phyloP scores from a whole-genome alignment of 2,113 vertebrate species.

The Sardina pilchardus region DNA sequence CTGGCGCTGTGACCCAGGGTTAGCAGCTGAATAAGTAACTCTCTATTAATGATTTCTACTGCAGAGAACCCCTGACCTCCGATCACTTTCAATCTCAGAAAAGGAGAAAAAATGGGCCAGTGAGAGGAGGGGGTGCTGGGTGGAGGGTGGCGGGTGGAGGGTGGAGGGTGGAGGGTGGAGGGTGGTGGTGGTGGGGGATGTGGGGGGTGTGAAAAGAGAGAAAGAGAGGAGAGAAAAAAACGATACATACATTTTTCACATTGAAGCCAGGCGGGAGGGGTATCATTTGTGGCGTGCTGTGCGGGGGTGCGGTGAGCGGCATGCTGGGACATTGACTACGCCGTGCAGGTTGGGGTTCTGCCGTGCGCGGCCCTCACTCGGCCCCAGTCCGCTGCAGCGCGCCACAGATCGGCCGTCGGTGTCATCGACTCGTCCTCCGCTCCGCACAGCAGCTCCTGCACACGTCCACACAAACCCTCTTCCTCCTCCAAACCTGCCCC shows the following conservation, averaged over 20 bases:
- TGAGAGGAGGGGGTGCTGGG: slow-evolving; percentile 17
- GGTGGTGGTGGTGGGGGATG: neutral
- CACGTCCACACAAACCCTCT: neutral
- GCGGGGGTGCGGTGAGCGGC: slow-evolving; percentile 60
- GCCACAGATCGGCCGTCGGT: slow-evolving; percentile 51
- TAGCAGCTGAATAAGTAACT: slow-evolving; percentile 77
- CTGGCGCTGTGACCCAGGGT: slow-evolving; percentile 63
- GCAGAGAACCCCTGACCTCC: slow-evolving; percentile 75
- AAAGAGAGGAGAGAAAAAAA: slow-evolving; percentile 57
- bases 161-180: slow-evolving; percentile 29
- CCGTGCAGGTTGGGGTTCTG: slow-evolving; percentile 83
- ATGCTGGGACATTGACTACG: slow-evolving; percentile 76
- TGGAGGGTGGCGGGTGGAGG: neutral
- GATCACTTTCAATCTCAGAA: slow-evolving; percentile 72
- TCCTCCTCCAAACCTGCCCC: neutral
- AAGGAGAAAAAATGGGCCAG: slow-evolving; percentile 59
- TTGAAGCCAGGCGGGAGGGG: slow-evolving; percentile 68
- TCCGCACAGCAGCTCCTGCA: slow-evolving; percentile 51
- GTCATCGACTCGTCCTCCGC: slow-evolving; percentile 80
- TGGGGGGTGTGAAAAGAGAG: slow-evolving; percentile 36
- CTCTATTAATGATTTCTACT: slow-evolving; percentile 79
- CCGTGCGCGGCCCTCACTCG: neutral
- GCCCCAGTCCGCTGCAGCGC: neutral
- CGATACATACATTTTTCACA: slow-evolving; percentile 58
- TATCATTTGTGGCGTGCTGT: slow-evolving; percentile 71